These are phyloP conservation scores for Calcarius lapponicus DNA, from an alignment of 2,797 vertebrate genomes.

Conservation along the genomic window DNA sequence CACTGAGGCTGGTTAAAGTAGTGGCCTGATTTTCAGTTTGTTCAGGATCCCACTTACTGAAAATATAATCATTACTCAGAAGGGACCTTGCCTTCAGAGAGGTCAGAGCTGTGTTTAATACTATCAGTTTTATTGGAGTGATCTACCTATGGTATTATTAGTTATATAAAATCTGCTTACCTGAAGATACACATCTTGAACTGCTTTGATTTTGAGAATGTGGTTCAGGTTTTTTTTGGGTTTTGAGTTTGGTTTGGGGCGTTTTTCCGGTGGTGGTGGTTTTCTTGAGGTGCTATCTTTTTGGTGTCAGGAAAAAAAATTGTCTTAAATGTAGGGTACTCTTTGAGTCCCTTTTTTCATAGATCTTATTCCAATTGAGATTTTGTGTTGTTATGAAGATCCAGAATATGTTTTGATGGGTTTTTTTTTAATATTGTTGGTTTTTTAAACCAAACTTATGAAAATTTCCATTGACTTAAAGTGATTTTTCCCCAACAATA, in stretches of 20 bases:
- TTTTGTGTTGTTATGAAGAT: background rate
- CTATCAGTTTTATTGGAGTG: background rate
- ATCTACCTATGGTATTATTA: background rate
- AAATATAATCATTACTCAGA: background rate
- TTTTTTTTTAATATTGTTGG: fast-evolving
- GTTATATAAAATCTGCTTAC: background rate
- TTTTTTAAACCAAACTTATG: background rate
- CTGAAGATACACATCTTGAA: background rate
- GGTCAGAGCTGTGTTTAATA: background rate
- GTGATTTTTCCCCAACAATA: background rate
- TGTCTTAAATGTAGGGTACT: background rate
- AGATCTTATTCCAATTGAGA: background rate
- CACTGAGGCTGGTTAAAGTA: background rate
- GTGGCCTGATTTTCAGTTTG: background rate
- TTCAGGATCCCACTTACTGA: background rate
- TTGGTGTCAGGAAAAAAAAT: background rate
- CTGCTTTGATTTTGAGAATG: background rate
- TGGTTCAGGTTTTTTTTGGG: background rate
- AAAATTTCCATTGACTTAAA: background rate
- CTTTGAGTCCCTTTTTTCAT: background rate
- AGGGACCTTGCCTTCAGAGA: background rate
- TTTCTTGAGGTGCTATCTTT: background rate
- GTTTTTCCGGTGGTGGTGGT: background rate
- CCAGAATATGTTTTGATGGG: background rate
- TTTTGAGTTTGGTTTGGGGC: background rate